A percentile compares a stretch with the other conserved stretches of the same genome.
These are phyloP conservation scores for Leptopilina syphax DNA, from an alignment of 2,888 invertebrate genomes.

Conservation along the genomic window DNA sequence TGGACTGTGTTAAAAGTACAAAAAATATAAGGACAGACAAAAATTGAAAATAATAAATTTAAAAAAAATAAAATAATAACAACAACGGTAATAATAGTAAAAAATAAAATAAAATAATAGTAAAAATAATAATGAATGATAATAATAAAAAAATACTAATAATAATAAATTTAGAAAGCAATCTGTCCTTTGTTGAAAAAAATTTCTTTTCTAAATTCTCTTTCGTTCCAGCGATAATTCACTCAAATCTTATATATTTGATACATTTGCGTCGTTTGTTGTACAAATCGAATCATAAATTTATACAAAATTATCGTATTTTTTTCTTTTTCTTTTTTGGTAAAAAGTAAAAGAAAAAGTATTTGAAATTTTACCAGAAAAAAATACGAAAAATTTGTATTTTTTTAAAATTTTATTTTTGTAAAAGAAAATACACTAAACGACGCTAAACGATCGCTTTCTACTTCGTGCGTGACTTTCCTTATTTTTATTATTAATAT, in stretches of 20 bases:
- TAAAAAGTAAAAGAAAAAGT: constrained; percentile 8
- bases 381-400: background rate
- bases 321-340: background rate
- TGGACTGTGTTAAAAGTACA: constrained; percentile 22
- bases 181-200: background rate
- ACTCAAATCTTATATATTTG: constrained; percentile 16
- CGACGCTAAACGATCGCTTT: constrained; percentile 29
- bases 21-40: constrained; percentile 3
- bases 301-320: background rate
- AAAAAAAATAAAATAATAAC: background rate
- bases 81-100: no score
- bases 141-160: no score
- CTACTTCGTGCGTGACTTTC: constrained; percentile 41
- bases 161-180: background rate
- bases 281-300: constrained; percentile 4
- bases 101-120: no score
- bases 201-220: background rate
- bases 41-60: background rate
- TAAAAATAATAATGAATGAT: no score
- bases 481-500: constrained; percentile 55
- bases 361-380: constrained; percentile 22
- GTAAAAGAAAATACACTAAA: constrained; percentile 9
- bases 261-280: constrained; percentile 19
- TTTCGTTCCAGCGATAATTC: constrained; percentile 11
- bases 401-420: no score